phyloP scores from a whole-genome alignment of 1,140 invertebrate species.

The Drosophila persimilis region DNA sequence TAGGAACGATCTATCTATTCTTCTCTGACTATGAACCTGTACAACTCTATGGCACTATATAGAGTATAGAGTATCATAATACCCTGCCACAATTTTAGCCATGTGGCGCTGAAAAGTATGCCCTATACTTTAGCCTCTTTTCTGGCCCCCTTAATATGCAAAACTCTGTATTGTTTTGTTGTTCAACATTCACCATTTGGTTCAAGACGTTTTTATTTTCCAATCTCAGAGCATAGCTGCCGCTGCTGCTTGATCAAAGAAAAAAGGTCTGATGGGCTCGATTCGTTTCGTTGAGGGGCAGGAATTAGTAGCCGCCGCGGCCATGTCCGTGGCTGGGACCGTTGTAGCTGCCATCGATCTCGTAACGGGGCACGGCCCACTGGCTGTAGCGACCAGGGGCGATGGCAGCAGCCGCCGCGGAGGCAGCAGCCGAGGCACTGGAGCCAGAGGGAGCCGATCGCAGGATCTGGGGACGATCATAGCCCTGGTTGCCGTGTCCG shows the following conservation, averaged over 20 bases:
- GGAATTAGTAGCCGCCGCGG: slow-evolving; percentile 45
- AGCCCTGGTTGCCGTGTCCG: slow-evolving; percentile 12
- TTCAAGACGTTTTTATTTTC: slow-evolving; percentile 45
- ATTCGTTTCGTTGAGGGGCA: neutral
- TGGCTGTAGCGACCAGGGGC: slow-evolving; percentile 42
- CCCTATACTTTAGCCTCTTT: neutral
- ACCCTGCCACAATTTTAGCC: slow-evolving; percentile 8
- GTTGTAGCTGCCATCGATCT: slow-evolving; percentile 43
- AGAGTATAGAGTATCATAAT: too few relatives aligned
- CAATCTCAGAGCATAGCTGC: slow-evolving; percentile 43
- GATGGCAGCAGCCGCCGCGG: slow-evolving; percentile 36
- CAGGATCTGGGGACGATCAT: slow-evolving; percentile 24
- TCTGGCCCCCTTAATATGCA: neutral
- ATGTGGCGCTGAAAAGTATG: slow-evolving; percentile 61
- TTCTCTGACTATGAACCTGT: neutral
- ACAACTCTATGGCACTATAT: too few relatives aligned
- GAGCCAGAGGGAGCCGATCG: slow-evolving; percentile 13
- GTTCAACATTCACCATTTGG: slow-evolving; percentile 63
- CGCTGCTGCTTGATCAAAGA: slow-evolving; percentile 34
- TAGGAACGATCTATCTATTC: too few relatives aligned
- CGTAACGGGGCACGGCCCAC: slow-evolving; percentile 39
- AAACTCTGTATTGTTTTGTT: slow-evolving; percentile 32
- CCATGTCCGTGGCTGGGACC: slow-evolving; percentile 7
- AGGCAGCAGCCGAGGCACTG: slow-evolving; percentile 48
- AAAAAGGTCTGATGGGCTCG: slow-evolving; percentile 13